Conservation (phyloP, 2,113 vertebrate genomes). For the Oplegnathus fasciatus region DNA sequence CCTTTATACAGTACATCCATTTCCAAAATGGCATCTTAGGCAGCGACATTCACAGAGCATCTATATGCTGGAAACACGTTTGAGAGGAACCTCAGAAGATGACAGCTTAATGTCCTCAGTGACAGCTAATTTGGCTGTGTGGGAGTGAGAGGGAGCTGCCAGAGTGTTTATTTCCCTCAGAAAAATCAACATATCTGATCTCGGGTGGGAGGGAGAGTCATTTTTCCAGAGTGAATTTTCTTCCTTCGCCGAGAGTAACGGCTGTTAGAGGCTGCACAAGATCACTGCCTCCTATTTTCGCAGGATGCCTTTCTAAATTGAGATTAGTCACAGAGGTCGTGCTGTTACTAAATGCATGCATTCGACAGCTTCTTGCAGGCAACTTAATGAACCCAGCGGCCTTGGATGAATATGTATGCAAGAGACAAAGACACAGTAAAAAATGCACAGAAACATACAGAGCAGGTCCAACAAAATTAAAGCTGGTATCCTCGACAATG, state of each 20-base stretch:
- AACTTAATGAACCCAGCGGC: constrained; percentile 50
- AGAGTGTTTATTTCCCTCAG: constrained; percentile 64
- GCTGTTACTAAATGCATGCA: constrained; percentile 49
- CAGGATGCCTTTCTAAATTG: constrained; percentile 61
- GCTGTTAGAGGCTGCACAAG: constrained; percentile 42
- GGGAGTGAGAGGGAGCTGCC: constrained; percentile 64
- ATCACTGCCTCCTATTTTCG: constrained; percentile 58
- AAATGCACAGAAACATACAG: not conserved
- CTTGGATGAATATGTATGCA: constrained; percentile 31
- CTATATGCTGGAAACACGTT: constrained; percentile 34
- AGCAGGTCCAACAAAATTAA: not conserved
- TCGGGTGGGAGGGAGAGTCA: constrained; percentile 68
- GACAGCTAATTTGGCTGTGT: constrained; percentile 73
- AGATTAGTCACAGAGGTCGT: constrained; percentile 67
- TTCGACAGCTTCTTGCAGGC: constrained; percentile 33
- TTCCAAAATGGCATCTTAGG: constrained; percentile 35
- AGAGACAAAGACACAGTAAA: constrained; percentile 21
- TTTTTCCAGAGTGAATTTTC: constrained; percentile 68
- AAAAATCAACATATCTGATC: constrained; percentile 78
- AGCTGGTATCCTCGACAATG: not conserved
- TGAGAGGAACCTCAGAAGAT: constrained; percentile 58
- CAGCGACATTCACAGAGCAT: constrained; percentile 16
- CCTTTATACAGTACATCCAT: constrained; percentile 7
- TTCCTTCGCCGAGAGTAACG: constrained; percentile 22
- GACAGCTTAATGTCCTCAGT: constrained; percentile 68